Percentiles rank a stretch among this genome's conserved stretches.
Conservation (phyloP, 1,140 invertebrate genomes). For the Drosophila tani region DNA sequence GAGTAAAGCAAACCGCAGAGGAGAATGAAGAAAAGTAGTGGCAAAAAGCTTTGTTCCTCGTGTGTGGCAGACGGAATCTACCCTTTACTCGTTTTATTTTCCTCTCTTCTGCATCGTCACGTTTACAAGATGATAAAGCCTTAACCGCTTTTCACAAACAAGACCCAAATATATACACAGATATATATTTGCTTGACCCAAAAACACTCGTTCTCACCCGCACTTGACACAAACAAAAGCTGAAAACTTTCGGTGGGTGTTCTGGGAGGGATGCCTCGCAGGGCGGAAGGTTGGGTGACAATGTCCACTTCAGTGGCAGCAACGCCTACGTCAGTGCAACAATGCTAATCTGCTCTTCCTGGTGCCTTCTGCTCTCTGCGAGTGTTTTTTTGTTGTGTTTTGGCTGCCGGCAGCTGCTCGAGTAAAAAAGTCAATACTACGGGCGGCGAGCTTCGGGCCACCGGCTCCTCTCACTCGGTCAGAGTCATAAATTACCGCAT, state of each 20-base stretch:
- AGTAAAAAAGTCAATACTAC: constrained; percentile 73
- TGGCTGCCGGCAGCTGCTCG: constrained; percentile 50
- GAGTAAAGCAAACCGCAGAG: constrained; percentile 36
- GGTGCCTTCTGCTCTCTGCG: constrained; percentile 11
- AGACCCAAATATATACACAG: constrained; percentile 43
- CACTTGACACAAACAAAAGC: constrained; percentile 64
- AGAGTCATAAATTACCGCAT: constrained; percentile 81
- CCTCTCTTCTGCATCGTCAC: constrained; percentile 69
- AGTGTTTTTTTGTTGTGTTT: constrained; percentile 14
- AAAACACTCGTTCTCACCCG: constrained; percentile 44
- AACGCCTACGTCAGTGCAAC: constrained; percentile 47
- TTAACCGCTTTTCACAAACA: constrained; percentile 77
- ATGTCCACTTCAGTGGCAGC: constrained; percentile 68
- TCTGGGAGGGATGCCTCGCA: not conserved
- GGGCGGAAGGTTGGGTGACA: constrained; percentile 30
- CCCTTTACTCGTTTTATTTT: constrained; percentile 33
- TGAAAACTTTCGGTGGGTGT: constrained; percentile 61
- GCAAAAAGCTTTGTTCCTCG: constrained; percentile 26
- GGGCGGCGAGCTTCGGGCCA: constrained; percentile 18
- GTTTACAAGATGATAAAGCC: constrained; percentile 82
- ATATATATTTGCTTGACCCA: constrained; percentile 65
- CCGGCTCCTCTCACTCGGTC: constrained; percentile 65
- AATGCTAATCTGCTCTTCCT: constrained; percentile 58
- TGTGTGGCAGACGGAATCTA: constrained; percentile 38
- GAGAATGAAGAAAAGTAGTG: constrained; percentile 21